Base-by-base conservation (phyloP, 2,797 vertebrate species). In the Caiman crocodilus region DNA sequence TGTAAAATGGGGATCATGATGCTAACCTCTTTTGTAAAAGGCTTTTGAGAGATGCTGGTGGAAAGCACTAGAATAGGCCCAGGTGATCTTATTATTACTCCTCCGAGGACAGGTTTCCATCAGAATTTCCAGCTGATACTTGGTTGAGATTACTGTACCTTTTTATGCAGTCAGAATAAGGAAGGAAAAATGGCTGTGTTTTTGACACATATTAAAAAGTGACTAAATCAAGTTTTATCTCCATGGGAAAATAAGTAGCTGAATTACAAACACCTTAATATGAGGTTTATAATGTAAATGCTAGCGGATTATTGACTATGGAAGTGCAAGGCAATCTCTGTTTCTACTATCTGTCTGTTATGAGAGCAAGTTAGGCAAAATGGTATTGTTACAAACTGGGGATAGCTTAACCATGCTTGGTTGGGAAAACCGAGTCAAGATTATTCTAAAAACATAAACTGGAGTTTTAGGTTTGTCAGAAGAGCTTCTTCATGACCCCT, bases 1-100 rank as follows among this genome's bases (percentile, higher is more conserved):
- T 95, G 73, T 91, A 82, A 90, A 96, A 96, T 73, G 88, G 82
- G 93, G 94, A 95, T 93, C 96, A 95, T 94, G 86, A 32, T 73
- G 18, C 32, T 91, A 90, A 88, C 88, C 84, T 94, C 75, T 84
- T 92, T 94, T 93, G 92, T 94, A 89, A 85, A 95, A 92, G 90
- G 57, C 82, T 96, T 67, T 67, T 90, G 78, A 84, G 88, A 42
- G 71, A 32, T 25, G 50, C 80, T 82, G 79, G 81, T 91, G 86
- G 87, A 95, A 93, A 91, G 18, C 20, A 21, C 63, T 67, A 77
- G 87, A 35, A 35, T 35, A 35, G 35, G 35, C 35, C 35, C 6
- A 35, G 35, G 35, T 35, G 35, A 35, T 35, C 35, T 35, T 35
- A 67, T 89, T 82, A 11, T 64, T 91, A 71, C 50, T 87, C 83